phyloP scores from a whole-genome alignment of 2,113 vertebrate genomes.

The Lamprotornis superbus region DNA sequence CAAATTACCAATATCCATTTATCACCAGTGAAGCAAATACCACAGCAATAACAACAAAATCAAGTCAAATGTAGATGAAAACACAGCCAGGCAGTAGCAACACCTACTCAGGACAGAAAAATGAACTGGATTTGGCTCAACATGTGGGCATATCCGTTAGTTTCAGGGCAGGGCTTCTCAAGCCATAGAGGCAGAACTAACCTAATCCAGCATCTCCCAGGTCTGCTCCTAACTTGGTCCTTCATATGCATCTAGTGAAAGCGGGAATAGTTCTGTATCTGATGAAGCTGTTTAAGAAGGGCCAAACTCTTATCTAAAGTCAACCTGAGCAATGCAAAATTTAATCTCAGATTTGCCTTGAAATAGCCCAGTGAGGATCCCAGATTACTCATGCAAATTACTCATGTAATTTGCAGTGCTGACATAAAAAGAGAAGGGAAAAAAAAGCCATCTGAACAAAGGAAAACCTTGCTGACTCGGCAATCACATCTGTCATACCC shows the following conservation, averaged over 20 bases:
- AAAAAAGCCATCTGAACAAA: neutral
- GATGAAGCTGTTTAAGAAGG: neutral
- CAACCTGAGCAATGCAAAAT: neutral
- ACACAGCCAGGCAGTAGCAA: neutral
- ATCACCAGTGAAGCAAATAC: neutral
- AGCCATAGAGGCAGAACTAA: neutral
- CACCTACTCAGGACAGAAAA: neutral
- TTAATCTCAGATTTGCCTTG: neutral
- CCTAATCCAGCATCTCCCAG: neutral
- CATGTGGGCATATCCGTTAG: neutral
- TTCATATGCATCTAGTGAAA: neutral
- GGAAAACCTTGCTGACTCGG: neutral
- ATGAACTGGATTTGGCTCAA: neutral
- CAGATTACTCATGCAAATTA: neutral
- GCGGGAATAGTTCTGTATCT: neutral
- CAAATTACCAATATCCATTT: neutral
- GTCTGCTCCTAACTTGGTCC: neutral
- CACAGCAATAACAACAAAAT: neutral
- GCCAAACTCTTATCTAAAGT: neutral
- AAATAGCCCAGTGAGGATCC: neutral
- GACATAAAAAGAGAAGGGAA: neutral
- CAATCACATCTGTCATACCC: neutral
- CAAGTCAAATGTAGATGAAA: neutral
- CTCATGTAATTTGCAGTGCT: neutral
- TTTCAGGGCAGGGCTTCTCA: neutral